A percentile compares a stretch with the other conserved stretches of the same genome.
Conservation (phyloP, 2,113 vertebrate species). For the Ardeotis arabs region DNA sequence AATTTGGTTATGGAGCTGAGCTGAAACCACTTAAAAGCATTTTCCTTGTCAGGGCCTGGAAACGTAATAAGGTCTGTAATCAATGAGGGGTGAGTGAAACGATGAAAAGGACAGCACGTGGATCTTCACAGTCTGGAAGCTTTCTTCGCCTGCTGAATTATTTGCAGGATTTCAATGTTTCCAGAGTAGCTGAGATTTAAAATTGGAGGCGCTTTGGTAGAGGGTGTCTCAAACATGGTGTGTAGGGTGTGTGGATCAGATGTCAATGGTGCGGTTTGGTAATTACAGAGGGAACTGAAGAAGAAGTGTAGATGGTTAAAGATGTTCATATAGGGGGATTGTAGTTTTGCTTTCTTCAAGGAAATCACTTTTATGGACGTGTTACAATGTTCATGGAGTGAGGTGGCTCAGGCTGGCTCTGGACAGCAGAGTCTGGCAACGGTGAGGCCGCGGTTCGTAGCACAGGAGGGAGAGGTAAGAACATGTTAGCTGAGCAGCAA, state of each 20-base stretch:
- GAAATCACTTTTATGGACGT: neutral
- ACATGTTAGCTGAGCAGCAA: neutral
- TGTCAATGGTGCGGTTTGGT: neutral
- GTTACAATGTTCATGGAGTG: no score
- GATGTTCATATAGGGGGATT: neutral
- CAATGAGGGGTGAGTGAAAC: neutral
- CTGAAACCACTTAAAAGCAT: slow-evolving; percentile 18
- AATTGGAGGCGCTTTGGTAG: neutral
- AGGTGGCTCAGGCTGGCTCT: neutral
- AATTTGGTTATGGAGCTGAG: slow-evolving; percentile 9
- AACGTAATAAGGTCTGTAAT: slow-evolving; percentile 13
- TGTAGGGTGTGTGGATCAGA: neutral
- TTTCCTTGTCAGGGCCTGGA: slow-evolving; percentile 18
- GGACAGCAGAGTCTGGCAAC: accelerated
- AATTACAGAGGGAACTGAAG: neutral
- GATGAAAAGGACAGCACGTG: neutral
- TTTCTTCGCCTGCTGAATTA: neutral
- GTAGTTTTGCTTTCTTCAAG: neutral
- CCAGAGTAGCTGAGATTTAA: neutral
- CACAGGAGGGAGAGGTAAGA: neutral
- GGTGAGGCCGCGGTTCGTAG: accelerated
- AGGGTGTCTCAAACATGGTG: neutral
- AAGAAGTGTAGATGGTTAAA: neutral
- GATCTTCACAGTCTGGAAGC: neutral
- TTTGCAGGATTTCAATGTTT: neutral